phyloP scores from a whole-genome alignment of 2,797 vertebrate species.

The Diglossa cyanea region DNA sequence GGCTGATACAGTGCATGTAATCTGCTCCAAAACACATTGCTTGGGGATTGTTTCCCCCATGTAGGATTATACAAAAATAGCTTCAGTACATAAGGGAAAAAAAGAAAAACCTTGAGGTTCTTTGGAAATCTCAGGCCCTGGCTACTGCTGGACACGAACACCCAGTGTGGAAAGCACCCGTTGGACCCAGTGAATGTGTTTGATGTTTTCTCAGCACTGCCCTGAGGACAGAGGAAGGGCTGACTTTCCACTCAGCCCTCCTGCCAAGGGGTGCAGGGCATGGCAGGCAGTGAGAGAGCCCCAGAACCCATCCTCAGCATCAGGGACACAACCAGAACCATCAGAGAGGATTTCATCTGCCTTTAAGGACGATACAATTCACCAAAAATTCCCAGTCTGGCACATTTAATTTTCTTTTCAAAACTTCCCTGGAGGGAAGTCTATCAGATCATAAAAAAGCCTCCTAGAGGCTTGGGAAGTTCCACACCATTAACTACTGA shows the following conservation, averaged over 20 bases:
- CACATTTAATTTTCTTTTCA: neutral
- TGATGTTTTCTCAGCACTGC: neutral
- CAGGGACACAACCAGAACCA: neutral
- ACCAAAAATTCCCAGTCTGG: neutral
- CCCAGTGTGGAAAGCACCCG: neutral
- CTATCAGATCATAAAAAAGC: neutral
- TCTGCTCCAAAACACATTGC: neutral
- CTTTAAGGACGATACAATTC: neutral
- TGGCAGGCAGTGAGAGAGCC: neutral
- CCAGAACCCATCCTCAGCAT: neutral
- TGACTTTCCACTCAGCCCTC: neutral
- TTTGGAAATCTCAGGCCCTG: neutral
- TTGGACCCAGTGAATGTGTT: neutral
- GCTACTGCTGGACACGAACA: neutral
- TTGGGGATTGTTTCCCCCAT: neutral
- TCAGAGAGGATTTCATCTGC: neutral
- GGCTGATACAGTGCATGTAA: neutral
- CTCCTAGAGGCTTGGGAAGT: neutral
- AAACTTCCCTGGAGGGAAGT: neutral
- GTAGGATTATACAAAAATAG: neutral
- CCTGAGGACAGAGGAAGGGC: neutral
- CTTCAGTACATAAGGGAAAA: neutral
- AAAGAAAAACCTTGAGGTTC: neutral
- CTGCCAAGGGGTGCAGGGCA: neutral
- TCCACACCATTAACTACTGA: neutral